phyloP scores from a whole-genome alignment of 2,797 vertebrate genomes.

The Furcifer pardalis region DNA sequence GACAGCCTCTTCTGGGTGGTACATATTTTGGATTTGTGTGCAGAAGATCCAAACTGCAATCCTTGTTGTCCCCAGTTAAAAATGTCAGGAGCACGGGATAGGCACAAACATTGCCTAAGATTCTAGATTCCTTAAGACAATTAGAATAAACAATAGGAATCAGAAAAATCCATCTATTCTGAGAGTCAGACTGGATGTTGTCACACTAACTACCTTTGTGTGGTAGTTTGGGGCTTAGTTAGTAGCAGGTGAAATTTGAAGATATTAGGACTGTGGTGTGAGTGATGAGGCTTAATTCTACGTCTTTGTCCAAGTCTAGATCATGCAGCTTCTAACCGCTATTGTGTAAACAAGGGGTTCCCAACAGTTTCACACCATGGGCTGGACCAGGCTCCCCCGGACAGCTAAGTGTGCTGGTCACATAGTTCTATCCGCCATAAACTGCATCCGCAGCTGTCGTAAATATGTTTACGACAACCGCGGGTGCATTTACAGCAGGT shows the following conservation, averaged over 20 bases:
- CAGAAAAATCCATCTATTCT: background rate
- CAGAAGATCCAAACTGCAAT: conserved; percentile 8
- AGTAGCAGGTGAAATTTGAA: too few relatives aligned
- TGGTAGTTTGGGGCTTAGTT: too few relatives aligned
- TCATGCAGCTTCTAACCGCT: background rate
- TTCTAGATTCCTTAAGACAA: background rate
- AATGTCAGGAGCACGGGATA: background rate
- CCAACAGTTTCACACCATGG: too few relatives aligned
- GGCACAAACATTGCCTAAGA: too few relatives aligned
- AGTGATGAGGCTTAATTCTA: background rate
- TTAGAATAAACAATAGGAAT: background rate
- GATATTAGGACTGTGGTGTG: background rate
- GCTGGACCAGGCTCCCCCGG: too few relatives aligned
- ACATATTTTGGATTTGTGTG: background rate
- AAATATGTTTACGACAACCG: too few relatives aligned
- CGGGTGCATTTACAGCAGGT: too few relatives aligned
- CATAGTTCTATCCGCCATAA: too few relatives aligned
- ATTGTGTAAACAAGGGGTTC: too few relatives aligned
- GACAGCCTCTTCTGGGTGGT: background rate
- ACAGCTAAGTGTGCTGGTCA: too few relatives aligned
- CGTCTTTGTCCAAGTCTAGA: background rate
- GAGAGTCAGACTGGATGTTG: background rate
- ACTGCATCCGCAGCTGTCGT: too few relatives aligned
- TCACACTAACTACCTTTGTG: too few relatives aligned
- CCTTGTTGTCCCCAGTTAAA: background rate